Conservation (phyloP, 2,888 invertebrate genomes). For the Hydropsyche betteni region DNA sequence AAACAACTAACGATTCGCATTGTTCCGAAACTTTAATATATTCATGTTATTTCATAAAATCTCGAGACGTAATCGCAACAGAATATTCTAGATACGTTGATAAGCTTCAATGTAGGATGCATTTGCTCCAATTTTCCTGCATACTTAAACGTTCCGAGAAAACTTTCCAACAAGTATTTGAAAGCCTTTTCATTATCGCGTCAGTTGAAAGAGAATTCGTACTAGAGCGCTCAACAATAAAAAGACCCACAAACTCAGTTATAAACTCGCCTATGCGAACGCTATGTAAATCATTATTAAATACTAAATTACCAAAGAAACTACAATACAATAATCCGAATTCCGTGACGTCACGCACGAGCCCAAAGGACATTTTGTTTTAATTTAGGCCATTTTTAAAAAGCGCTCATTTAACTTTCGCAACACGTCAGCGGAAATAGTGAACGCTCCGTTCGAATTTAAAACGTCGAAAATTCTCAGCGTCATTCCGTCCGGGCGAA, state of each 20-base stretch:
- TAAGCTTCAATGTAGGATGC: background rate
- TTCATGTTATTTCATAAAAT: background rate
- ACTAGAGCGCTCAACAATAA: background rate
- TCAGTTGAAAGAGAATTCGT: background rate
- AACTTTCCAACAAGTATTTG: background rate
- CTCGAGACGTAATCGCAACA: background rate
- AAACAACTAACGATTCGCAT: background rate
- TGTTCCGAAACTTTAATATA: background rate
- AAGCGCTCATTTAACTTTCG: too few relatives aligned
- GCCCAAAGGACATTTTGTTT: too few relatives aligned
- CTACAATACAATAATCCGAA: too few relatives aligned
- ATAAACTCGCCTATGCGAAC: background rate
- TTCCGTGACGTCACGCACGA: too few relatives aligned
- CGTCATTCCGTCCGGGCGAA: too few relatives aligned
- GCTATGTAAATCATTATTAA: too few relatives aligned
- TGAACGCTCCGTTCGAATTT: too few relatives aligned
- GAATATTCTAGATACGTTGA: background rate
- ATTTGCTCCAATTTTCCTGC: constrained; percentile 10
- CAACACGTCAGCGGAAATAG: too few relatives aligned
- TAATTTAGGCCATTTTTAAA: too few relatives aligned
- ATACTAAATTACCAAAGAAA: too few relatives aligned
- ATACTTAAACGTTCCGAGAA: background rate
- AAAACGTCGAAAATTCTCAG: too few relatives aligned
- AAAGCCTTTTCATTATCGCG: constrained; percentile 4
- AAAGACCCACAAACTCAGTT: background rate